Conservation (phyloP, 1,140 invertebrate genomes). For the Sinella curviseta region DNA sequence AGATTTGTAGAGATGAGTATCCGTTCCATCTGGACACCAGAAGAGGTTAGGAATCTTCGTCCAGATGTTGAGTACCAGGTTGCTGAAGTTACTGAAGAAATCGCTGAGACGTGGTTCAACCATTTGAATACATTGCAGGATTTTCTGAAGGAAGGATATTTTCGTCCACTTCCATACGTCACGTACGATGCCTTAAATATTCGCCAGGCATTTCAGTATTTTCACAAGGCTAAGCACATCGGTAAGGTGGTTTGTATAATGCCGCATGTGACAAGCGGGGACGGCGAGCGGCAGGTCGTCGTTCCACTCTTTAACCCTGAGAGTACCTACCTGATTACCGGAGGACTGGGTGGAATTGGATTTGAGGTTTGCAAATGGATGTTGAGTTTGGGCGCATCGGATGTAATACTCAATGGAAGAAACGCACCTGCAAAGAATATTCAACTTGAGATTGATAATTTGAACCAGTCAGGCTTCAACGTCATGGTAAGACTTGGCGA, state of each 20-base stretch:
- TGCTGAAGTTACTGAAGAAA: conserved; percentile 10
- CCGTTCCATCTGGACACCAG: conserved; percentile 27
- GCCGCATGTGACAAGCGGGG: background rate
- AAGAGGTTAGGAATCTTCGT: conserved; percentile 12
- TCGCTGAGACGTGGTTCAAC: background rate
- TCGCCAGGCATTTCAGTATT: background rate
- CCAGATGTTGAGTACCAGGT: conserved; percentile 34
- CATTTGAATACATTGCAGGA: background rate
- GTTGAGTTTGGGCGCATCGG: background rate
- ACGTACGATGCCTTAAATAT: background rate
- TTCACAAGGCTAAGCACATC: background rate
- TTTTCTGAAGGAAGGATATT: background rate
- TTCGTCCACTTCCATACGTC: background rate
- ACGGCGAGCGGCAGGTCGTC: background rate
- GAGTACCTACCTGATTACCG: background rate
- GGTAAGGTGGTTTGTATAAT: conserved; percentile 6
- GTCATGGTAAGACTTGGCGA: background rate
- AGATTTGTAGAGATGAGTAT: conserved; percentile 37
- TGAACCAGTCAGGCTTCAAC: background rate
- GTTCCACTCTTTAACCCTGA: background rate
- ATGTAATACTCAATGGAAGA: background rate
- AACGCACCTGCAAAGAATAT: background rate
- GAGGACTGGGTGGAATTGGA: conserved; percentile 1
- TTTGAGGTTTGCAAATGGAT: background rate
- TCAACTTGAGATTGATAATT: background rate